Evolutionary conservation across 92 coral and sea anemone species (phyloP), one percentile per base, ranked within the genome.

Genomic region (Epizoanthus rinbou): DNA sequence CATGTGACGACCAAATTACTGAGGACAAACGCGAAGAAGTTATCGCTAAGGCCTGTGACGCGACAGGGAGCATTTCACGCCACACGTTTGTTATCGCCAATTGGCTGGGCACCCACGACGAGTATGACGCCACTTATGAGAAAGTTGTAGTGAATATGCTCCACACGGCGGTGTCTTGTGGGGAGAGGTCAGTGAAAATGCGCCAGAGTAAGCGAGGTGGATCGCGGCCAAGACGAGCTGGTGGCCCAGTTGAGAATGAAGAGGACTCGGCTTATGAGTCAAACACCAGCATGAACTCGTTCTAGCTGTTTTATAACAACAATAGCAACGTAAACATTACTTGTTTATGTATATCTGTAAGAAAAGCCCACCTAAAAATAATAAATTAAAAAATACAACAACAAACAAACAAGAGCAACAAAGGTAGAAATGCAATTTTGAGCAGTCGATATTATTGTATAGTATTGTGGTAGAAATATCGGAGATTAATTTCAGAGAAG

Each of bases 151-250:
- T 87, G 31, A 79, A 57, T 24, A 87, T 92, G 96, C 39, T 92
- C 28, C 75, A 87, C 41, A 82, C 86, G 35, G 93, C 96, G 14
- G 87, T 92, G n/a, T 80, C 47, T 31, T 90, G 96, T 58, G 96
- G 91, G 19, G 96, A 92, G 75, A 66, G 90, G 7, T 92, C 96
- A 8, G 89, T 92, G 31, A 85, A 88, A 74, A 80, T 86, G 59
- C 86, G 96, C 5, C 96, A 92, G 31, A 69, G 74, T 21, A 57
- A 82, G 57, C 74, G 96, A 52, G 56, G 4, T 8, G 22, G 10
- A 14, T 18, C 33, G 18, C 5, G 11, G n/a, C 8, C 54, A 10
- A 35, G 39, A 31, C 18, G 69, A 1, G 2, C 56, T 28, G 47
- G 8, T 35, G 52, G 28, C 16, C 19, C 69, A 6, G 6, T 0